Percentiles rank a stretch among this genome's conserved stretches.
phyloP scores from a whole-genome alignment of 1,140 invertebrate genomes.

The Drosophila pruinosa region DNA sequence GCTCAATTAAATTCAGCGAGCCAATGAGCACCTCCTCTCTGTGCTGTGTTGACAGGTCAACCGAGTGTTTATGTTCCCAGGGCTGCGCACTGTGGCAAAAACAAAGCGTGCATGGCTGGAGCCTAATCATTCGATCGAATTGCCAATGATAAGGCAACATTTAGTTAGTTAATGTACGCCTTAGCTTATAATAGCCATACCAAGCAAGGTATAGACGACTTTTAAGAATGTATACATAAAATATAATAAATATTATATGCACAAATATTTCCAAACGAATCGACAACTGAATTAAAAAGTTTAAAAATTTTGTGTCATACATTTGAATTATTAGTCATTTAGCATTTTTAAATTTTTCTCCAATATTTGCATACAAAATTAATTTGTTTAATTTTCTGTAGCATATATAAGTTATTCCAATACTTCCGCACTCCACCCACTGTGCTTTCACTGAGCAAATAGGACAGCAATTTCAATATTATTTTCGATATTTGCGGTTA shows the following conservation, averaged over 20 bases:
- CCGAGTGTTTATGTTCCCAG: slow-evolving; percentile 46
- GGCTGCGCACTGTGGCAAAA: slow-evolving; percentile 20
- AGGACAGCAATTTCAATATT: slow-evolving; percentile 14
- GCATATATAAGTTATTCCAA: no score
- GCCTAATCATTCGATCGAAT: not conserved
- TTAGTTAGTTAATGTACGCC: not conserved
- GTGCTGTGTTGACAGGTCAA: slow-evolving; percentile 29
- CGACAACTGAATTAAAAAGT: no score
- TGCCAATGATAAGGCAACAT: not conserved
- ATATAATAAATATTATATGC: no score
- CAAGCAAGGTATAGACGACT: not conserved
- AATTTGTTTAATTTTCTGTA: not conserved
- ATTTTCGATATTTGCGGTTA: slow-evolving; percentile 18
- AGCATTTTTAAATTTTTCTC: no score
- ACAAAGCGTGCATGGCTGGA: not conserved
- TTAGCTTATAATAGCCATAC: not conserved
- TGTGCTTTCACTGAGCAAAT: slow-evolving; percentile 14
- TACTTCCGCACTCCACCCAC: no score
- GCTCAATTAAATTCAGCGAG: slow-evolving; percentile 38
- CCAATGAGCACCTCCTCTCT: slow-evolving; percentile 29
- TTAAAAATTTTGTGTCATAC: no score
- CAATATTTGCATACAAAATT: no score
- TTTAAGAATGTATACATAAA: not conserved
- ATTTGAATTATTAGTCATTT: no score
- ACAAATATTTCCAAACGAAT: no score